Base-by-base conservation (phyloP, 2,797 vertebrate genomes). In the Arctocebus calabarensis region DNA sequence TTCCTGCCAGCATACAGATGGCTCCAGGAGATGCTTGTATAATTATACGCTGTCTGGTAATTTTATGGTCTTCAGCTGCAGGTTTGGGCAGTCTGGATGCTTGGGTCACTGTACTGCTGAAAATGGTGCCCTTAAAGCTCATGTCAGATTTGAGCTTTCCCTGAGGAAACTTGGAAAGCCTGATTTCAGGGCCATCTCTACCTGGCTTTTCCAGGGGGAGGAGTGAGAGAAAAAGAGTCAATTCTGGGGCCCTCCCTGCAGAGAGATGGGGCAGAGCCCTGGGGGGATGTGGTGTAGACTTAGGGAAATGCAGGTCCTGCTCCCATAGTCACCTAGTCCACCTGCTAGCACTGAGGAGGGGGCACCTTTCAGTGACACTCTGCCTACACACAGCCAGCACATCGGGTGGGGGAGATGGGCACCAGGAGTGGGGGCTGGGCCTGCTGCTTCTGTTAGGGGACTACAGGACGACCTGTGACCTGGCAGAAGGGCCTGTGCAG, bases 101-200 rank as follows among this genome's bases (percentile, higher is more conserved):
- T 27, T 29, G 29, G 16, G 40, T 75, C 43, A 9, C 3, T 0
- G 0, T 1, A 0, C 37, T 12, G 20, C 10, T 14, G 7, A 37
- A 27, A 5, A 7, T 3, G 43, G 43, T 32, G 27, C 27, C 27
- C 4, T 52, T 52, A 48, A 27, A 75, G 27, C 43, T 14, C 27
- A 29, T 2, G 25, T 27, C 7, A 14, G 40, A 16, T 43, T 9
- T 16, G 5, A 3, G 62, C 29, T 64, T 1, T 40, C 37, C 23
- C 23, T 0, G 37, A 25, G 40, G 16, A 22, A 73, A 16, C 27
- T 73, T 27, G 0, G 1, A 0, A 45, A 16, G 17, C 27, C 43
- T 16, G 0, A 45, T 14, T 0, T 7, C 25, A 74, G 40, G 45
- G 7, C 40, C 5, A 14, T 17, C 14, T 10, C 6, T 0, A 29